These are phyloP conservation scores for Phalacrocorax brasilianus DNA, from an alignment of 2,113 vertebrate species.

Conservation along the genomic window DNA sequence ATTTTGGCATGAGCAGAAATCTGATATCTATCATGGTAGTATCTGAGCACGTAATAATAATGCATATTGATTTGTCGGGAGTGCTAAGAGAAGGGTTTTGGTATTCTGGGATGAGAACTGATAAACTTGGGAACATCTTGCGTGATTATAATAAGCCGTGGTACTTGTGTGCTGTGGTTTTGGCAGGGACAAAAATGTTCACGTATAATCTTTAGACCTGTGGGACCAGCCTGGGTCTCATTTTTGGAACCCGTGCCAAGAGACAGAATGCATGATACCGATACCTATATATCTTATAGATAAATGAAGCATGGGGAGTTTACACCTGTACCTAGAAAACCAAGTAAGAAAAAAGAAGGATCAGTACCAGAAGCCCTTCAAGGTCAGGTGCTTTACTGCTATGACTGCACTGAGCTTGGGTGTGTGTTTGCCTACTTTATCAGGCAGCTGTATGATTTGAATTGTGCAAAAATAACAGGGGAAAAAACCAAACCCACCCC, in stretches of 20 bases:
- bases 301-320: neutral
- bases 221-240: neutral
- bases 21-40: slow-evolving; percentile 1
- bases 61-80: slow-evolving; percentile 9
- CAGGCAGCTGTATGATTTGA: neutral
- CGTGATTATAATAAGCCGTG: neutral
- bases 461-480: neutral
- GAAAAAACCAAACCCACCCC: neutral
- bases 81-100: neutral
- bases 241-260: neutral
- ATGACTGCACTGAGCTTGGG: neutral
- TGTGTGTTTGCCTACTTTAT: neutral
- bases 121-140: neutral
- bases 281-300: neutral
- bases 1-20: slow-evolving; percentile 51
- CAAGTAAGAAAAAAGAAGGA: neutral
- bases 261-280: neutral
- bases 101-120: neutral
- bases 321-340: neutral
- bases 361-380: neutral
- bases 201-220: neutral
- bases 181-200: neutral
- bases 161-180: neutral
- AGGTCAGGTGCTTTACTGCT: neutral
- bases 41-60: slow-evolving; percentile 28